Base-by-base conservation (phyloP, 1,140 invertebrate species). In the Achatina immaculata region DNA sequence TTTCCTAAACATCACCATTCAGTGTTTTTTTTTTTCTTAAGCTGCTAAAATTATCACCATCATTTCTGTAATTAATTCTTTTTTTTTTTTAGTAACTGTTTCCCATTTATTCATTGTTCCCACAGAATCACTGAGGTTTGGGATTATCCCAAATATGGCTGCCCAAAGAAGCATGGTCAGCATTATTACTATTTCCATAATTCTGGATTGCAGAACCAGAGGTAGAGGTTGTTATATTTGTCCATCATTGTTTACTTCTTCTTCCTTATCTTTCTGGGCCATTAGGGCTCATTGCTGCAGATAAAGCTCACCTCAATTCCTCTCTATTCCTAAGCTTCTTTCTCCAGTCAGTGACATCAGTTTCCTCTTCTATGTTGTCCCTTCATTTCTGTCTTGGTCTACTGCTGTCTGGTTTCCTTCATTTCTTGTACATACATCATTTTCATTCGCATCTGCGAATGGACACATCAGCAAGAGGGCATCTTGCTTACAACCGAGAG, bases 111-210 rank as follows among this genome's bases (percentile, higher is more conserved):
- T 81, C 21, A 34, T 71, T 72, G 81, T 73, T 66, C 75, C 86
- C 88, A 55, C 82, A 93, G 92, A 80, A 92, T 99, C 3, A 98
- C 95, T 0, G 94, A 97, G 85, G 92, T 99, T 3, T 99, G 97
- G 97, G 95, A 99, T 91, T 99, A 96, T 92, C 96, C 97, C 43
- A 99, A 98, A 91, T 98, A 96, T 91, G 95, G 96, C 0, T 96
- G 95, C 86, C 97, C 97, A 0, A 94, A 93, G 83, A 94, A 94
- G 88, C 93, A 95, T 88, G 97, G 98, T 21, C 92, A 95, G 80
- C 94, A 94, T 90, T 99, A 98, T 90, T 99, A 96, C 91, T 98
- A 96, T 91, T 96, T 94, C 84, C 95, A 95, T 92, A 99, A 99
- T 91, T 95, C 95, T 42, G 98, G 98, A n/a, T 93, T 99, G 34